Evolutionary conservation across 1,140 invertebrate genomes (phyloP), one percentile per base, ranked within the genome.

Genomic region (Proctacanthus coquilletti): DNA sequence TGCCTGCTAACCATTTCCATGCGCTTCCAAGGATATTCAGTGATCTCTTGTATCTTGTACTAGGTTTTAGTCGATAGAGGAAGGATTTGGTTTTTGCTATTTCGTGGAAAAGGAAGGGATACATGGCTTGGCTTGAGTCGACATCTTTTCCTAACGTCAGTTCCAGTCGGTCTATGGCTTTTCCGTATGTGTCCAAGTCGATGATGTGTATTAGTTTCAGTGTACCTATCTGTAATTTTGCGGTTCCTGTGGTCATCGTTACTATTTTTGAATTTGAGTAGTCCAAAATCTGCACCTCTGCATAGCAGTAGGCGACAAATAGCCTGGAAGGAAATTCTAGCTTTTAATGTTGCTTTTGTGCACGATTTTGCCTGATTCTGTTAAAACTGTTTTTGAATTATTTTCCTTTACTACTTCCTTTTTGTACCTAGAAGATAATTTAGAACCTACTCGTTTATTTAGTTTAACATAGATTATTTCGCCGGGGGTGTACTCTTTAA

Each of bases 271-370:
- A 25, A 6, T 25, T 6, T 25, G 6, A 6, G n/a, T 25, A 8
- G 23, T 25, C 23, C 6, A 8, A 25, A n/a, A 25, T 25, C 23
- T 25, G 6, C 23, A n/a, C n/a, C n/a, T n/a, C n/a, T n/a, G n/a
- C n/a, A n/a, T n/a, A n/a, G n/a, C n/a, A n/a, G n/a, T n/a, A n/a
- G n/a, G n/a, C n/a, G n/a, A n/a, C n/a, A n/a, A n/a, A n/a, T n/a
- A n/a, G n/a, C n/a, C n/a, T n/a, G n/a, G n/a, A n/a, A n/a, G n/a
- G n/a, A n/a, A n/a, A n/a, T n/a, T 21, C 34, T 39, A 39, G 10
- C 13, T 39, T 32, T 39, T 39, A 21, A 39, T 34, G 18, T 38
- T 37, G 33, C 34, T 42, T 42, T 38, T 34, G 5, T 42, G 36
- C 14, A 39, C 38, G 21, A 39, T 34, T 34, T 29, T 20, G 1